Evolutionary conservation across 2,888 invertebrate genomes (phyloP), one percentile per base, ranked within the genome.

Genomic region (Spodoptera littoralis): DNA sequence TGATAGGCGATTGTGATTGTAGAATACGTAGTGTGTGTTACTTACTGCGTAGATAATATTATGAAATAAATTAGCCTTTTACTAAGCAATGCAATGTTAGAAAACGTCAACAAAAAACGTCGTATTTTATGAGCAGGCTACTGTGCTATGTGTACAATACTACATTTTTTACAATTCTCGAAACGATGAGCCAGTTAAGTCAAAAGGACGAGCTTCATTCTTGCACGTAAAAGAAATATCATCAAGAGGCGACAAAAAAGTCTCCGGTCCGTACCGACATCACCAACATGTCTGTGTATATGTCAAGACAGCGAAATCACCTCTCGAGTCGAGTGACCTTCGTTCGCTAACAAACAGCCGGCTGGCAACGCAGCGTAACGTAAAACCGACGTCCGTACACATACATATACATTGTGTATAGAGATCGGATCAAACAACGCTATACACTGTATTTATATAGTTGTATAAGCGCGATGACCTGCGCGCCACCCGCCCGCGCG

Each of bases 391-490:
- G 85, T 81, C 79, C 82, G 82, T 82, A 88, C 81, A 83, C 83
- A 65, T 80, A 86, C 64, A 77, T 66, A 67, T 44, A 66, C 53
- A 70, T 59, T 54, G 51, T 70, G 64, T 76, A 79, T 77, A 79
- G 81, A 84, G 83, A 85, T 87, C 81, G 84, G 84, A 86, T 87
- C 87, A 87, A 87, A 84, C 84, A 85, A 84, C 81, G 81, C 79
- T 84, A 85, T 72, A 77, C 70, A 71, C 59, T 83, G 80, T 81
- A 80, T 82, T 81, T 81, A 80, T 83, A 84, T 72, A 75, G 77
- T 77, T 83, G 73, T 84, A 85, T 72, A 78, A 89, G 93, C 90
- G 88, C 93, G 93, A 93, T 93, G 93, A 93, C 93, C 93, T 85
- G 92, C 76, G 76, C 81, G 81, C 88, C 86, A 73, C 84, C 80